Base-by-base conservation (phyloP, 2,113 vertebrate species). In the Hystrix cristata region DNA sequence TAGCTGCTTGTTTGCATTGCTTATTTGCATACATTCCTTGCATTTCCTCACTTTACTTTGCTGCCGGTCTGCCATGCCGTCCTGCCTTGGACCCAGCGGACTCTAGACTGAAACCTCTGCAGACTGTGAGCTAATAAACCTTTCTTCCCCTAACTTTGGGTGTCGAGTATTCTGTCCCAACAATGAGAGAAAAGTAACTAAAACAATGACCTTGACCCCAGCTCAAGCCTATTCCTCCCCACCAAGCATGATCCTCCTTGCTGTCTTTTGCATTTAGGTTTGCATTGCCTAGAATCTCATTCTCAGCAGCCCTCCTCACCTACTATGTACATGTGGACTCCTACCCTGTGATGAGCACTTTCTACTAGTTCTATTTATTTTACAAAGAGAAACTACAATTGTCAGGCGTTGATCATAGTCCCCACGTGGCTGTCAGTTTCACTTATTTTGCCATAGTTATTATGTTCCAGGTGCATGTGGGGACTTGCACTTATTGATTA, bases 341-440 rank as follows among this genome's bases (percentile, higher is more conserved):
- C 48, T 18, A 4, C n/a, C 69, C 7, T 1, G 5, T 60, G 34
- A n/a, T 76, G 15, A 65, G 62, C 34, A 29, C 86, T 23, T 1
- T 4, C 76, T 14, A 2, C 43, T 5, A 8, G 48, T 34, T 90
- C 21, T 10, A 23, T 67, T 78, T 59, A 13, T 23, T 80, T 48
- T 46, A 19, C 55, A 87, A 51, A 7, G 0, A 57, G 48, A 46
- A 62, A 2, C 53, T 31, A 4, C 16, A 43, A 1, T 27, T 48
- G 5, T 5, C 55, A 64, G 23, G 87, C 23, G 12, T 38, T 14
- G 31, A 51, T 23, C 74, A 25, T 15, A 4, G 3, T 8, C 21
- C 14, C n/a, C 3, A 0, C 0, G 16, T 78, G 21, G 7, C 69
- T 43, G 38, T 14, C 3, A 25, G 10, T n/a, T 60, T 69, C 10